Evolutionary conservation across 1,140 invertebrate genomes (phyloP), one percentile per base, ranked within the genome.

Genomic region (Brachionus paranguensis): DNA sequence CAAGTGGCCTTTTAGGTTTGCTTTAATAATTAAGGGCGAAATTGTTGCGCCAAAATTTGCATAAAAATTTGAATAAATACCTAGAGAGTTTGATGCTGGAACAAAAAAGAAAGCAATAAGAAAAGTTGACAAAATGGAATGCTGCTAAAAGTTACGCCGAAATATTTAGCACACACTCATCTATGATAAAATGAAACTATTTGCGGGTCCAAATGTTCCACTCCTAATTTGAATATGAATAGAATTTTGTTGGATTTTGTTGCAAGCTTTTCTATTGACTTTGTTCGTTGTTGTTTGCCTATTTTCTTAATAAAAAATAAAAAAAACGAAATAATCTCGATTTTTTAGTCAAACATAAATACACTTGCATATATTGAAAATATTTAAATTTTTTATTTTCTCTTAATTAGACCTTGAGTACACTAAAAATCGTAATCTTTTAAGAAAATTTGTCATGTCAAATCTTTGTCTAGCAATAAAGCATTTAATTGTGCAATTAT

Each of bases 61-160:
- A 72, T 72, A 72, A 72, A 72, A 72, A 72, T 72, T 72, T 72
- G 41, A 43, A 72, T 72, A 72, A 72, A 43, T 72, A 72, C 43
- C 68, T 27, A 72, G 68, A 43, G 68, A 68, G 27, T 14, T 37
- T 12, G 33, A 68, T 64, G 55, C 55, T 5, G 53, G 27, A 60
- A 60, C 6, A 20, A 60, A 24, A 24, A 1, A 55, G 14, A 20
- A 8, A 60, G 53, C 0, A 17, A 43, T 1, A 33, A 33, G 17
- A 43, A 20, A 3, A 72, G 33, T 72, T 72, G 68, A 20, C 41
- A n/a, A 72, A 72, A 41, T 41, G 68, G 68, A 72, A 72, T 72
- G 68, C 68, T 72, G 68, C 41, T 72, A 47, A 72, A 72, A 72
- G 37, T 72, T 43, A 10, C 33, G 68, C 68, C 41, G 27, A 33